Evolutionary conservation across 2,113 vertebrate genomes (phyloP).

Genomic region (Cairina moschata): DNA sequence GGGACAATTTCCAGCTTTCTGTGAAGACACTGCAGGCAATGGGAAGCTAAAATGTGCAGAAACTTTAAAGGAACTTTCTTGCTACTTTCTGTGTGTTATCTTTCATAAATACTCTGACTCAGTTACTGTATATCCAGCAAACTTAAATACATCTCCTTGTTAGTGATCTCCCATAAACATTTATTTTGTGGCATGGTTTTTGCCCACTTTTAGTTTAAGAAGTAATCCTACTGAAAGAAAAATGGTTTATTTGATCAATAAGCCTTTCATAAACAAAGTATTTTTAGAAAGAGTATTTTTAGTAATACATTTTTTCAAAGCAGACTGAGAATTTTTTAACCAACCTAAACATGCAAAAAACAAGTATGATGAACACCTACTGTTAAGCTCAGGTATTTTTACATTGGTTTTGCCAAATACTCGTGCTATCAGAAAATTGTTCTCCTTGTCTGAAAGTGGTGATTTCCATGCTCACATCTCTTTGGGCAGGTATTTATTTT

Average conservation of each 20-base stretch:
- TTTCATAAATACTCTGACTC: not conserved
- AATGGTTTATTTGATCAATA: conserved; percentile 34
- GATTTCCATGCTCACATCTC: not conserved
- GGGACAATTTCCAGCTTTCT: not conserved
- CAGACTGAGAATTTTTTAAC: not conserved
- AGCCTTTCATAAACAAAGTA: conserved; percentile 42
- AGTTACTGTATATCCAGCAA: not conserved
- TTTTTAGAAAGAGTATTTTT: conserved; percentile 48
- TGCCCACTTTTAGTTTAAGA: conserved; percentile 44
- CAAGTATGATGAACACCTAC: not conserved
- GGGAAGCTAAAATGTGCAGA: not conserved
- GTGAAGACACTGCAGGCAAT: not conserved
- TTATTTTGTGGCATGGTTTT: conserved; percentile 61
- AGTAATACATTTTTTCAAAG: conserved; percentile 4
- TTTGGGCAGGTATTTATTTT: not conserved
- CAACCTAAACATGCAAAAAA: not conserved
- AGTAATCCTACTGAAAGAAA: conserved; percentile 58
- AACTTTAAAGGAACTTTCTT: not conserved
- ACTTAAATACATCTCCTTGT: conserved; percentile 30
- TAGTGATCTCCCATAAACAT: conserved; percentile 11
- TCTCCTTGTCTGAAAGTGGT: not conserved
- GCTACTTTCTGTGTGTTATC: not conserved
- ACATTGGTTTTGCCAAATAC: not conserved
- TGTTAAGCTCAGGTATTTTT: not conserved
- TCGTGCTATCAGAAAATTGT: not conserved